Percentiles rank a stretch among this genome's conserved stretches.
Evolutionary conservation across 2,797 vertebrate species (phyloP).

Genomic region (Spondyliosoma cantharus): DNA sequence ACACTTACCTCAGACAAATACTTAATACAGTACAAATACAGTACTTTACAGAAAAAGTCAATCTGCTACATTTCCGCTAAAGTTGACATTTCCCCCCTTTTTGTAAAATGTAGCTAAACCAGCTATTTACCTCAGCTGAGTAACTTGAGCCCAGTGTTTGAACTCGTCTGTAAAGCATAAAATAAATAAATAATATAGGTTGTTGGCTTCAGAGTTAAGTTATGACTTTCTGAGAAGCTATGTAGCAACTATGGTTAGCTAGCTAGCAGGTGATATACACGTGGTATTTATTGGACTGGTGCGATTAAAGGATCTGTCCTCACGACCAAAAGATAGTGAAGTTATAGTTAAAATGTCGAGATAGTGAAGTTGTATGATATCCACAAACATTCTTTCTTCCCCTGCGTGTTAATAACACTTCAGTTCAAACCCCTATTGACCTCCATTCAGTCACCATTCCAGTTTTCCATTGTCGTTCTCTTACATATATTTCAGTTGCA

Average conservation of each 20-base stretch:
- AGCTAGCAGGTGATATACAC: neutral
- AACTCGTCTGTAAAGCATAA: neutral
- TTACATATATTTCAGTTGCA: slow-evolving; percentile 28
- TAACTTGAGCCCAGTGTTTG: neutral
- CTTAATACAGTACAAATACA: neutral
- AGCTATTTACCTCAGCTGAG: slow-evolving; percentile 1
- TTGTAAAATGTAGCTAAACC: neutral
- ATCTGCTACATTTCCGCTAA: neutral
- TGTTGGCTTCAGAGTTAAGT: neutral
- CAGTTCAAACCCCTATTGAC: slow-evolving; percentile 35
- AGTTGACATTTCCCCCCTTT: neutral
- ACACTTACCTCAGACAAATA: too few relatives aligned
- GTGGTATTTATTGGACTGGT: neutral
- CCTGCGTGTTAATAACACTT: slow-evolving; percentile 17
- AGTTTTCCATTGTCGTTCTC: slow-evolving; percentile 20
- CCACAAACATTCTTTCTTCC: slow-evolving; percentile 20
- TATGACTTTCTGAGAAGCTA: neutral
- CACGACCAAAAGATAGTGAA: neutral
- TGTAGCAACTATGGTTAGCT: neutral
- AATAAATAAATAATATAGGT: neutral
- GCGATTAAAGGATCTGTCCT: neutral
- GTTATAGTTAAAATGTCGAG: neutral
- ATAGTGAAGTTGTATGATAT: neutral
- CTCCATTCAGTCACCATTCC: slow-evolving; percentile 16
- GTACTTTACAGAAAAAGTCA: neutral